Percentiles rank a stretch among this genome's conserved stretches.
Evolutionary conservation across 64 coral and sea anemone species (phyloP).

Genomic region (Montipora sp.): DNA sequence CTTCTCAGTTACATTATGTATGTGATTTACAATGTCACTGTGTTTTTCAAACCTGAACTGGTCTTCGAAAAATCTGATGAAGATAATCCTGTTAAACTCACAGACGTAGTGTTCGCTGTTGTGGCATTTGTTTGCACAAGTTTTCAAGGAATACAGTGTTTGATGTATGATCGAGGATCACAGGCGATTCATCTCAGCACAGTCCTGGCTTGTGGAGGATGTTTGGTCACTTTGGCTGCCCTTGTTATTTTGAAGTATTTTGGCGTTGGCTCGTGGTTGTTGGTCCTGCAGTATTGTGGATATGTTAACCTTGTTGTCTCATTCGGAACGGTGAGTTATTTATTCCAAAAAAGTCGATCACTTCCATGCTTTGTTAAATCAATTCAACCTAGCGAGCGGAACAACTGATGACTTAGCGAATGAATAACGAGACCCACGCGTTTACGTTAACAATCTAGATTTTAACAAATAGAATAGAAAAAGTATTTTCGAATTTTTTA

Average conservation of each 20-base stretch:
- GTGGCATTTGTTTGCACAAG: slow-evolving; percentile 71
- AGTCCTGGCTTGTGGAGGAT: slow-evolving; percentile 31
- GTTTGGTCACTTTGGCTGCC: slow-evolving; percentile 13
- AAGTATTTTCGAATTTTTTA: too few relatives aligned
- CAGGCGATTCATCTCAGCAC: slow-evolving; percentile 72
- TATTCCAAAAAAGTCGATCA: too few relatives aligned
- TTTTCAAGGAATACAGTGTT: slow-evolving; percentile 70
- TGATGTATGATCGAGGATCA: slow-evolving; percentile 81
- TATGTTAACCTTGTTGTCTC: slow-evolving; percentile 90
- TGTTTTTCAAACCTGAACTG: slow-evolving; percentile 69
- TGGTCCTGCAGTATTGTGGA: slow-evolving; percentile 78
- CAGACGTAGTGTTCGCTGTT: slow-evolving; percentile 78
- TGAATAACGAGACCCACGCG: too few relatives aligned
- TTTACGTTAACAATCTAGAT: too few relatives aligned
- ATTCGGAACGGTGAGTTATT: slow-evolving; percentile 72
- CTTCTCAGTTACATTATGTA: slow-evolving; percentile 85
- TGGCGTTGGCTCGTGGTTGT: slow-evolving; percentile 50
- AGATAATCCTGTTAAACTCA: slow-evolving; percentile 76
- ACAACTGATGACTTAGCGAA: too few relatives aligned
- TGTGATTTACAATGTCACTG: slow-evolving; percentile 75
- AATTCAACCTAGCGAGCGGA: too few relatives aligned
- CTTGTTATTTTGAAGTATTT: slow-evolving; percentile 43
- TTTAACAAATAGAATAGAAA: too few relatives aligned
- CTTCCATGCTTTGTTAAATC: too few relatives aligned
- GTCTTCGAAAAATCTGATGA: slow-evolving; percentile 56